Evolutionary conservation across 2,113 vertebrate species (phyloP).

Genomic region (Psammodynastes pulverulentus): DNA sequence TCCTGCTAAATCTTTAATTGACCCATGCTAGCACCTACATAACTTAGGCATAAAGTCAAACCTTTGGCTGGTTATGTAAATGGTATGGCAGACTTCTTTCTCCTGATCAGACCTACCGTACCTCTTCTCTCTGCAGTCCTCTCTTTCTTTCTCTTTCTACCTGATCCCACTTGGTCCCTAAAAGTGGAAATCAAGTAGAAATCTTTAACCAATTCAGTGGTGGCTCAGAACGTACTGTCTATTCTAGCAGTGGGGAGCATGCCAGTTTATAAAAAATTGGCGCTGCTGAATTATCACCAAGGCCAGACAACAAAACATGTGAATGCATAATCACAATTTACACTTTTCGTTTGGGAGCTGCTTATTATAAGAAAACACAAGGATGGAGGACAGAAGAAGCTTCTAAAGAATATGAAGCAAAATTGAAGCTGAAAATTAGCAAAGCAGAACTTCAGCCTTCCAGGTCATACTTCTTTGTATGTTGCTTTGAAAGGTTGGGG

Average conservation of each 20-base stretch:
- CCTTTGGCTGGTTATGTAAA: background rate
- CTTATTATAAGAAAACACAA: background rate
- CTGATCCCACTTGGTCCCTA: background rate
- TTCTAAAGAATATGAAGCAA: background rate
- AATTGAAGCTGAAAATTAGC: background rate
- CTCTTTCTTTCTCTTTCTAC: background rate
- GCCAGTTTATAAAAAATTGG: background rate
- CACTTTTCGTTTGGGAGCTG: background rate
- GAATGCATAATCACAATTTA: background rate
- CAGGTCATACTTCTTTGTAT: background rate
- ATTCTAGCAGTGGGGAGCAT: background rate
- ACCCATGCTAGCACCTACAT: background rate
- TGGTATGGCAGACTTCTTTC: background rate
- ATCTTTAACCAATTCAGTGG: background rate
- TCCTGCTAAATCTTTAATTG: background rate
- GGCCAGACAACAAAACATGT: background rate
- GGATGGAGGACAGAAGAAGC: background rate
- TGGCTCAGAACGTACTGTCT: background rate
- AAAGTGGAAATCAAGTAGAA: background rate
- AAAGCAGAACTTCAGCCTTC: background rate
- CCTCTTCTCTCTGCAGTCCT: background rate
- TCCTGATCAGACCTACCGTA: background rate
- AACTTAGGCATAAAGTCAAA: background rate
- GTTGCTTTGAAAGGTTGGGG: background rate
- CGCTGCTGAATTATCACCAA: background rate